Conservation (phyloP, 2,113 vertebrate genomes). For the Cygnus atratus region DNA sequence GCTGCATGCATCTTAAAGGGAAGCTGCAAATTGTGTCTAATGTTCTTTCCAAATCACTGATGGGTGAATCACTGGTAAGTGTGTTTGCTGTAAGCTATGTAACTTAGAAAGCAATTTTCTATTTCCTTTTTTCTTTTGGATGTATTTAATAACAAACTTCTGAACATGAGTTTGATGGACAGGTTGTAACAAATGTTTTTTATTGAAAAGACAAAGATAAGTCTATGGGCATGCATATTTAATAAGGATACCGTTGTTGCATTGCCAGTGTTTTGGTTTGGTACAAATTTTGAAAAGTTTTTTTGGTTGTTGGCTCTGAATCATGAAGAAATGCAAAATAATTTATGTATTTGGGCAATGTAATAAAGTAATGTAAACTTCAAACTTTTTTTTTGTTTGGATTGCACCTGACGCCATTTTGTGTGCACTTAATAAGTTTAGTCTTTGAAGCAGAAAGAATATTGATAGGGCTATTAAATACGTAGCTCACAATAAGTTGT, state of each 20-base stretch:
- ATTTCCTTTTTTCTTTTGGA: not conserved
- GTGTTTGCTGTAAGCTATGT: not conserved
- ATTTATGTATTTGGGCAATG: not conserved
- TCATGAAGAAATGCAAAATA: not conserved
- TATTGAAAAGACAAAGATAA: not conserved
- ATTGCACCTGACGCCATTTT: not conserved
- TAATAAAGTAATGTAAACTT: not conserved
- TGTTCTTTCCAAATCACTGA: constrained; percentile 94
- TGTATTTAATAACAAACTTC: not conserved
- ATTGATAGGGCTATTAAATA: not conserved
- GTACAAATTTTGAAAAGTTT: not conserved
- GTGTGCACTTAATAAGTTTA: not conserved
- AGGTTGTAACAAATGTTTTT: not conserved
- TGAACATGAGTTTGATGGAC: not conserved
- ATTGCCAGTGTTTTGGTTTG: not conserved
- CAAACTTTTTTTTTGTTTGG: not conserved
- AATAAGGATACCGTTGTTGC: not conserved
- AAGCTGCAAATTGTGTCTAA: constrained; percentile 92
- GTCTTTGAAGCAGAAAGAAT: not conserved
- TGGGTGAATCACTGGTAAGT: constrained; percentile 95
- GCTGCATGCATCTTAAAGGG: constrained; percentile 92
- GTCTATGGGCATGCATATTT: not conserved
- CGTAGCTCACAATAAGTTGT: not conserved
- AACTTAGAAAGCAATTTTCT: not conserved
- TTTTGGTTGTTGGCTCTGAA: not conserved